Conservation (phyloP, 2,113 vertebrate genomes). For the Pluvialis apricaria region DNA sequence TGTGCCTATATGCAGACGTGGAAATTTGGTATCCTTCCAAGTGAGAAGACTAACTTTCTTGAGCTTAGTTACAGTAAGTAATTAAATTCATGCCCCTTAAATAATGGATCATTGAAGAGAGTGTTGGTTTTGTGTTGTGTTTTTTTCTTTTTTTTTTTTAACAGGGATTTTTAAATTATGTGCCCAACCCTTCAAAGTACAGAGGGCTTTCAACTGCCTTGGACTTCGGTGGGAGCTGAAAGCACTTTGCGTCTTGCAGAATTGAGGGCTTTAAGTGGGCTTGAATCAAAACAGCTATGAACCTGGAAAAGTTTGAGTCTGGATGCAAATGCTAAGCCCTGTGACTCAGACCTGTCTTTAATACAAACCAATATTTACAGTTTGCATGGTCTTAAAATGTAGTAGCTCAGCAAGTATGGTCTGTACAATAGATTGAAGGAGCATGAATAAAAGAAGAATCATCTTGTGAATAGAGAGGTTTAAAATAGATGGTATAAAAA, state of each 20-base stretch:
- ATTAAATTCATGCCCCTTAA: constrained; percentile 62
- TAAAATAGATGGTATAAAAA: constrained; percentile 63
- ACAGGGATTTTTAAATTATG: constrained; percentile 40
- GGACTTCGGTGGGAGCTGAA: not conserved
- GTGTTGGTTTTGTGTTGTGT: not conserved
- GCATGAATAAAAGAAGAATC: constrained; percentile 43
- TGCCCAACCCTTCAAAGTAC: constrained; percentile 27
- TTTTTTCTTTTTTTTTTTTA: not conserved
- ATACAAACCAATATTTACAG: constrained; percentile 17
- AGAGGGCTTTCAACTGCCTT: not conserved
- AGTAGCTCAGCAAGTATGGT: constrained; percentile 1
- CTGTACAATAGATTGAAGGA: constrained; percentile 17
- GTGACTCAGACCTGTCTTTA: not conserved
- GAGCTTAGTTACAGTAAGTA: constrained; percentile 62
- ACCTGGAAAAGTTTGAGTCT: not conserved
- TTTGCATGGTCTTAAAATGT: constrained; percentile 2
- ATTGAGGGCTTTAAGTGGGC: not conserved
- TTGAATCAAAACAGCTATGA: not conserved
- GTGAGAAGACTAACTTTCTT: constrained; percentile 56
- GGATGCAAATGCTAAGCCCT: not conserved
- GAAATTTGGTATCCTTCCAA: constrained; percentile 71
- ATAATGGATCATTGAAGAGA: constrained; percentile 61
- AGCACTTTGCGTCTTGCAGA: not conserved
- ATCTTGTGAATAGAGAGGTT: constrained; percentile 30
- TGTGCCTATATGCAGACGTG: constrained; percentile 55